Evolutionary conservation across 2,888 invertebrate species (phyloP), one percentile per base, ranked within the genome.

Genomic region (Dicyrtoma fusca): DNA sequence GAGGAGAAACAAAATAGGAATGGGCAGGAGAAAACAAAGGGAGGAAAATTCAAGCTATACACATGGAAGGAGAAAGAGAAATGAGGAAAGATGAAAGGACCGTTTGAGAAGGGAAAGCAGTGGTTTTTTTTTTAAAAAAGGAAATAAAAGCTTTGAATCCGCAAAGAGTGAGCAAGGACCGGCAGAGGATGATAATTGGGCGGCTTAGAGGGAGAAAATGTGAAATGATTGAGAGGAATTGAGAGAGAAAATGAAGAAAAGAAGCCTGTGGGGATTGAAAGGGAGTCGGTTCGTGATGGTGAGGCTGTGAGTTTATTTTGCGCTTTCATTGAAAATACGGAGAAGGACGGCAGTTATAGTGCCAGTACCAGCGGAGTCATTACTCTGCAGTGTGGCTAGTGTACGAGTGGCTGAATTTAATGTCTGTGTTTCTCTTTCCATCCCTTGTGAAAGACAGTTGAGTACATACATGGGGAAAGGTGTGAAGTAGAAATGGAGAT

Each of bases 171-270:
- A 8, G 8, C 34, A 8, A 17, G 62, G n/a, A 19, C 14, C 4
- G 3, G 17, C 17, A 65, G 51, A 51, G 45, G 51, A 65, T 49
- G 53, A 65, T 23, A 49, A 19, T 26, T 49, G 65, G 34, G 34
- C 34, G 34, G 34, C 34, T 34, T 34, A 34, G 8, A 34, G 34
- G 8, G 34, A 34, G 34, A 8, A 34, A 8, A 34, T 51, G 34
- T 65, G 65, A 13, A 26, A 34, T 23, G 26, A 59, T 25, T 44
- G 63, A 63, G 63, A 55, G 68, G 51, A 70, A 70, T 34, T 6
- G 13, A 23, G 61, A 23, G 34, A 34, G 57, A 55, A 64, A 71
- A 17, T 14, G 63, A 21, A 45, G 63, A 69, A 61, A 61, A 17
- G 44, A 17, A 47, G 59, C 69, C 69, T 59, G 13, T 44, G 59